Base-by-base conservation (phyloP, 2,113 vertebrate species). In the Heterochromis multidens region DNA sequence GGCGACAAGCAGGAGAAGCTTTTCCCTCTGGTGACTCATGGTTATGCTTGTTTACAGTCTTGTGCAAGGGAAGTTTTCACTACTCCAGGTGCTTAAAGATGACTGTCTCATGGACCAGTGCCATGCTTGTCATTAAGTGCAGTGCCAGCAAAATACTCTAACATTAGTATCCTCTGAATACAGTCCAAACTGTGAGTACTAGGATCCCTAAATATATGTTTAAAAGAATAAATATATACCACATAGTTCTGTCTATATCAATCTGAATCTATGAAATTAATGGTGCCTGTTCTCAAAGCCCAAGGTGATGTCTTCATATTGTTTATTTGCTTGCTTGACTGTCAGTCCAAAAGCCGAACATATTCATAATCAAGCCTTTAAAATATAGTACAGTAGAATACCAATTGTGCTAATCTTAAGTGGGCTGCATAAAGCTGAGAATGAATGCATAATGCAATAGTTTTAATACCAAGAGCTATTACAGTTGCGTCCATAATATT, bases 1-100 rank as follows among this genome's bases (percentile, higher is more conserved):
- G 46, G 81, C 84, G 81, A 81, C 72, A 60, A 79, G 87, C 89
- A 82, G 78, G 81, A 83, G 85, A 77, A 63, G 81, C 80, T 83
- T 84, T 84, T 29, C 29, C 14, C 87, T 79, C 31, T 25, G 61
- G 35, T 93, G 93, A 94, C 74, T 93, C 90, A 93, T 60, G 70
- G 54, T 90, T 83, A 59, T 84, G 77, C 83, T 56, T 88, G 61
- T 90, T 86, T 93, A 85, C 79, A 77, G 37, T 74, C 60, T 89
- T 82, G 85, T 88, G 82, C 87, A 82, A 89, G 80, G 85, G 89
- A 86, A 84, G 87, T 87, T 91, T 92, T 94, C 85, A 88, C 84
- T 89, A 76, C 81, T 85, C 74, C 84, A 70, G 85, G 79, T 87
- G 88, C 81, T 88, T 67, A 78, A 87, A 87, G 56, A 81, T 88